Conservation (phyloP, 2,888 invertebrate genomes). For the Caenorhabditis sulstoni region DNA sequence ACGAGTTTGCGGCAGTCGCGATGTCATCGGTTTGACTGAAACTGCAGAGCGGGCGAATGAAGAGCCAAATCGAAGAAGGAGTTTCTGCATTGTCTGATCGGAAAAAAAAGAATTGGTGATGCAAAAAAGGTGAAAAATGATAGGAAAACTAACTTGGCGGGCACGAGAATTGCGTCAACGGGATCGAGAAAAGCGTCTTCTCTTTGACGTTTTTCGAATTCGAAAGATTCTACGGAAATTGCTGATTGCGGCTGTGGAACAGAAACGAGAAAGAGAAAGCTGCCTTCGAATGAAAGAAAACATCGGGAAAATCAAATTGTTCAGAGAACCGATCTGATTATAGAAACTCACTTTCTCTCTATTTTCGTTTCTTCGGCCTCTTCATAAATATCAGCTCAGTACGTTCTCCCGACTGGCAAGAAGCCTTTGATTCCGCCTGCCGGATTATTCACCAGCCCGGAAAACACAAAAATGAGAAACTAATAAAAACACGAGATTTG, state of each 20-base stretch:
- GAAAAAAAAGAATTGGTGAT: conserved; percentile 1
- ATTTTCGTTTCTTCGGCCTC: no score
- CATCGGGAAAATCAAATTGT: no score
- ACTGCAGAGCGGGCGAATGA: conserved; percentile 23
- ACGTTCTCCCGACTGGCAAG: neutral
- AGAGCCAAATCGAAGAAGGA: conserved; percentile 29
- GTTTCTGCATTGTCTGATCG: conserved; percentile 17
- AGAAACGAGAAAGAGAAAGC: no score
- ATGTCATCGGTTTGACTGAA: conserved; percentile 26
- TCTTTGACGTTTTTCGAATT: neutral
- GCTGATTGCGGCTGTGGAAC: no score
- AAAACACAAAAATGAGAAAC: neutral
- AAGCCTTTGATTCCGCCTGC: conserved; percentile 9
- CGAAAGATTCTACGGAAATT: conserved; percentile 1
- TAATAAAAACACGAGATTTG: conserved; percentile 19
- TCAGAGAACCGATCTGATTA: no score
- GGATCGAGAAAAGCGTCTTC: neutral
- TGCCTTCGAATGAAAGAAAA: no score
- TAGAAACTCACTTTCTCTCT: no score
- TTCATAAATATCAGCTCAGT: neutral
- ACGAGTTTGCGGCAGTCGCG: conserved; percentile 22
- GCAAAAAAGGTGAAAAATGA: neutral
- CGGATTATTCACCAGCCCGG: conserved; percentile 32
- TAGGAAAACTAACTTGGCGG: neutral
- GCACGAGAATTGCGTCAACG: no score